Evolutionary conservation across 2,113 vertebrate genomes (phyloP).

Genomic region (Neotragus pygmaeus): DNA sequence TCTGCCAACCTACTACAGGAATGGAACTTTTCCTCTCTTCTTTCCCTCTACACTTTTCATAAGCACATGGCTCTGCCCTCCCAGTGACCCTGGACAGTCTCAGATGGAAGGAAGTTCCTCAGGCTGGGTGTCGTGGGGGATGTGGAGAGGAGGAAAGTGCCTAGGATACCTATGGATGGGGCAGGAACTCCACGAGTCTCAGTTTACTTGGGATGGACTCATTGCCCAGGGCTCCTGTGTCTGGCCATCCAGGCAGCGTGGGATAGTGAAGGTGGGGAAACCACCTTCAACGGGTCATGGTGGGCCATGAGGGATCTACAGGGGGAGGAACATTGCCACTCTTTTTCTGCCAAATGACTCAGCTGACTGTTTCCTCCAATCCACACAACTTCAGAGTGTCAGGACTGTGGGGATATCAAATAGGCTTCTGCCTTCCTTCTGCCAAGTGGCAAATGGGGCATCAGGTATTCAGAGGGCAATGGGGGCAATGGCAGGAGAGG

Average conservation of each 20-base stretch:
- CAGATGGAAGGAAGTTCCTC: background rate
- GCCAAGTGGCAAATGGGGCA: background rate
- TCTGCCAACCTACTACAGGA: background rate
- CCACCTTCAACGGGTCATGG: background rate
- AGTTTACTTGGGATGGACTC: background rate
- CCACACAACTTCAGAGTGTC: background rate
- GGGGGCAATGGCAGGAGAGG: background rate
- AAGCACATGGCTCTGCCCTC: background rate
- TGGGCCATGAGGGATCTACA: background rate
- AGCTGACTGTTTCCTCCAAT: background rate
- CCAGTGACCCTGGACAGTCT: background rate
- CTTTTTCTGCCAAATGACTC: background rate
- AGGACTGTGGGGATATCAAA: background rate
- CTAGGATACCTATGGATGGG: background rate
- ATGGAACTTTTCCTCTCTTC: background rate
- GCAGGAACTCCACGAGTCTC: background rate
- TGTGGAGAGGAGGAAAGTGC: background rate
- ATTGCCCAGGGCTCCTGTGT: background rate
- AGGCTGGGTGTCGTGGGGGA: background rate
- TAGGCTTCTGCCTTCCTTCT: background rate
- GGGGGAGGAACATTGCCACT: background rate
- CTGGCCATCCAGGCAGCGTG: background rate
- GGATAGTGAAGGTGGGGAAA: background rate
- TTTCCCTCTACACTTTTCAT: background rate
- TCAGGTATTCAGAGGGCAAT: background rate